phyloP scores from a whole-genome alignment of 23 tunicate genomes.

The Phallusia fumigata region DNA sequence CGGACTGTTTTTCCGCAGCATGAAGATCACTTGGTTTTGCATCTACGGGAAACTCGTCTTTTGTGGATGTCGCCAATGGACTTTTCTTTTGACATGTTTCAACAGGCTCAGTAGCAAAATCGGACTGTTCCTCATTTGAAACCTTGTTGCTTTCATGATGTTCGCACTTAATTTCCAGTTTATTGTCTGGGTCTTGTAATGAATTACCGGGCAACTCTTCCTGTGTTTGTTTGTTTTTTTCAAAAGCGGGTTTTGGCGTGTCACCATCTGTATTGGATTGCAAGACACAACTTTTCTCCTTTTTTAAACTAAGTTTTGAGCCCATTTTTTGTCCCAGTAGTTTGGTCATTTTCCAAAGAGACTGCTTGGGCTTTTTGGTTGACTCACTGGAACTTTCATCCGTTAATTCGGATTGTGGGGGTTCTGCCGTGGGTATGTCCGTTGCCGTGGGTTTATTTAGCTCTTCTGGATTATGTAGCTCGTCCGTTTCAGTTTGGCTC shows the following conservation, averaged over 20 bases:
- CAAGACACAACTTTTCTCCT: conserved; percentile 36
- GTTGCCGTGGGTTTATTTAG: not conserved
- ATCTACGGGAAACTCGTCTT: not conserved
- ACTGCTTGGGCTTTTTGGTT: conserved; percentile 26
- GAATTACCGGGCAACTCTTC: no score
- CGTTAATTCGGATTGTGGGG: not conserved
- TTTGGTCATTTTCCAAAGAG: conserved; percentile 70
- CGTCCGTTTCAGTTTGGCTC: not conserved
- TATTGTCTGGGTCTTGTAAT: no score
- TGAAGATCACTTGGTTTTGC: not conserved
- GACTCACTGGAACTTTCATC: not conserved
- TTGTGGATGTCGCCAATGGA: no score
- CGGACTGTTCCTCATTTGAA: not conserved
- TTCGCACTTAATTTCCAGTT: no score
- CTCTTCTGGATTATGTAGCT: not conserved
- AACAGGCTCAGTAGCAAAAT: no score
- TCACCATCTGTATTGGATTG: not conserved
- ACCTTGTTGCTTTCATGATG: no score
- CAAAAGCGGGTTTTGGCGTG: not conserved
- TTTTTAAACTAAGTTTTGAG: conserved; percentile 50
- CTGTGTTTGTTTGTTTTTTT: no score
- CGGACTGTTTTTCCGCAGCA: not conserved
- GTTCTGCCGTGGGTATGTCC: not conserved
- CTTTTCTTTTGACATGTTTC: no score
- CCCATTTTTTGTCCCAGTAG: conserved; percentile 40